Evolutionary conservation across 2,797 vertebrate genomes (phyloP), one percentile per base, ranked within the genome.

Genomic region (Uromys caudimaculatus): DNA sequence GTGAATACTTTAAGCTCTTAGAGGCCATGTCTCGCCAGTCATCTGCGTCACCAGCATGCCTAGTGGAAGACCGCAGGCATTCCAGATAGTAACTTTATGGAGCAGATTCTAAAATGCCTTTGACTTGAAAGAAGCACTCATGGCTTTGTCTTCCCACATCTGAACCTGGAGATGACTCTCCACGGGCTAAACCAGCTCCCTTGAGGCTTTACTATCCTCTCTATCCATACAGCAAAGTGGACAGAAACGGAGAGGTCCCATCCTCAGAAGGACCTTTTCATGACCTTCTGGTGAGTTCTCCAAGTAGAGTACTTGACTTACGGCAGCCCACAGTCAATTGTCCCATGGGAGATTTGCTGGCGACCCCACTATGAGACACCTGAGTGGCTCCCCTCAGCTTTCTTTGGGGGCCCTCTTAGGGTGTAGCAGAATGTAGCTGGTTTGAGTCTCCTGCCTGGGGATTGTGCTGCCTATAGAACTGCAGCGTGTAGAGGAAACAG

Each of bases 401-500:
- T 17, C 86, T 35, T 6, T 83, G 62, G 32, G 27, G 24, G 71
- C 6, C 58, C 64, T 60, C 32, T 35, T 19, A 52, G 41, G 3
- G 13, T 10, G 6, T 17, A 1, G 52, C 3, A 1, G 50, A 58
- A 54, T 27, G 60, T 38, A 58, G 4, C 2, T 50, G 27, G 11
- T 24, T 79, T 38, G 32, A 11, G 6, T 24, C 67, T 90, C 35
- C 32, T 16, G 19, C 23, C 60, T 54, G 35, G 14, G 10, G 0
- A 5, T 7, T 13, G 8, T 47, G 38, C 62, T 13, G 52, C 62
- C 92, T 93, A 69, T 81, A 90, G 94, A 88, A 0, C 13, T 94
- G 86, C 14, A 94, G 73, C 62, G 38, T 23, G 50, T 97, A 35
- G 76, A 93, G 92, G 84, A 95, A 97, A 85, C 44, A 9, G 60